A percentile compares a stretch with the other conserved stretches of the same genome.
These are phyloP conservation scores for Atrichornis clamosus DNA, from an alignment of 2,113 vertebrate species.

Conservation along the genomic window DNA sequence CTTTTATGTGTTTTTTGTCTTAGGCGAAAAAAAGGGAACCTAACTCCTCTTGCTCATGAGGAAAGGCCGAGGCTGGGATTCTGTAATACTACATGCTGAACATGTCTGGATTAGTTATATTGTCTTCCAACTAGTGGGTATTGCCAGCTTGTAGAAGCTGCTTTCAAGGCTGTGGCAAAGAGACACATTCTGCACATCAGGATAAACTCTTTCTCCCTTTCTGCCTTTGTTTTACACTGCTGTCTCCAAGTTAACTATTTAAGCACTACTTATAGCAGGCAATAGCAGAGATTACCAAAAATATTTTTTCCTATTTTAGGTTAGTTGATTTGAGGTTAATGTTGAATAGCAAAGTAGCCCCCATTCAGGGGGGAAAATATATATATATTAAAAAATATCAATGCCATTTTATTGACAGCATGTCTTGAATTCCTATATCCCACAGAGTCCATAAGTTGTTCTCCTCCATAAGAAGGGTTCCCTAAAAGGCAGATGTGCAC, in stretches of 20 bases:
- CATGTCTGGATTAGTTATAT: slow-evolving; percentile 32
- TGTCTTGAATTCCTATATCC: not conserved
- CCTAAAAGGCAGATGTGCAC: not conserved
- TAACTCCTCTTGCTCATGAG: not conserved
- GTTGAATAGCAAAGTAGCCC: not conserved
- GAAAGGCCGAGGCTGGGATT: not conserved
- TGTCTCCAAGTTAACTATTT: not conserved
- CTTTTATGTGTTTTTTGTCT: not conserved
- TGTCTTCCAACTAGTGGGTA: not conserved
- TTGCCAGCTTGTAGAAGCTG: not conserved
- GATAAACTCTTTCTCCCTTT: not conserved
- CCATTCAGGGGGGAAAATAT: not conserved
- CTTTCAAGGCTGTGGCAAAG: not conserved
- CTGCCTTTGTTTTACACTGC: not conserved
- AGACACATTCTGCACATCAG: not conserved
- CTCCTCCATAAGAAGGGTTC: not conserved
- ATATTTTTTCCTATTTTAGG: not conserved
- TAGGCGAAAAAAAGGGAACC: not conserved
- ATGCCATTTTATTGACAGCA: not conserved
- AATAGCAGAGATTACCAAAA: not conserved
- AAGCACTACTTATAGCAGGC: not conserved
- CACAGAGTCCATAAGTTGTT: not conserved
- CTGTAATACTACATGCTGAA: slow-evolving; percentile 7
- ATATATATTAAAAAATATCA: not conserved
- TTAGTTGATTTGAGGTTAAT: not conserved